Percentiles rank a stretch among this genome's conserved stretches.
These are phyloP conservation scores for Drosophila persimilis DNA, from an alignment of 1,140 invertebrate genomes.

Conservation along the genomic window DNA sequence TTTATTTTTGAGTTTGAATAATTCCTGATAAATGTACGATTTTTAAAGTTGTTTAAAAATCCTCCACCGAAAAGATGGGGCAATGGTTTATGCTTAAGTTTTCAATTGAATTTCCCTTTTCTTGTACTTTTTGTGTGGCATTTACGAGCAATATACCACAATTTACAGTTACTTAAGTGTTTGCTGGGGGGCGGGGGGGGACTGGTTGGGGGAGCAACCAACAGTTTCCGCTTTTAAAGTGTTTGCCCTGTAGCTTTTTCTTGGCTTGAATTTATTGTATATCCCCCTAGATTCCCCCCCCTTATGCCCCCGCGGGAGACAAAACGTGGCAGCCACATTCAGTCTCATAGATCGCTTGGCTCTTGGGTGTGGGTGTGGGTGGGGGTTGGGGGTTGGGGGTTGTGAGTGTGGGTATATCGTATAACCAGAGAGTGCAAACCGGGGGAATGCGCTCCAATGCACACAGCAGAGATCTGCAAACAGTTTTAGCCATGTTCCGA, in stretches of 20 bases:
- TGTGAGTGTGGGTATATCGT: constrained; percentile 11
- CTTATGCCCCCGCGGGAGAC: background rate
- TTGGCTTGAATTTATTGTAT: background rate
- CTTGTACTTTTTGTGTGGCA: no score
- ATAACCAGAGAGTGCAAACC: background rate
- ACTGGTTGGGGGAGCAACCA: no score
- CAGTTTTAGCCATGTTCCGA: constrained; percentile 48
- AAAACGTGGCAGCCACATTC: constrained; percentile 31
- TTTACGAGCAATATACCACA: no score
- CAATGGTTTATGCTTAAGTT: no score
- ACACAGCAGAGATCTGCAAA: constrained; percentile 54
- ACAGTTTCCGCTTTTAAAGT: constrained; percentile 25
- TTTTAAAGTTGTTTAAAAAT: no score
- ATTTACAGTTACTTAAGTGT: constrained; percentile 27
- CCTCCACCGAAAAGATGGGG: no score
- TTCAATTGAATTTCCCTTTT: no score
- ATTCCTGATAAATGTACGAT: no score
- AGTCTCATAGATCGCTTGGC: constrained; percentile 16
- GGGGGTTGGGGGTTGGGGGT: background rate
- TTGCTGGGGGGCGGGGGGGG: background rate
- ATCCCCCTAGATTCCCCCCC: background rate
- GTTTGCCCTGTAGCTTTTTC: constrained; percentile 5
- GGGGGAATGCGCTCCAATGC: constrained; percentile 41
- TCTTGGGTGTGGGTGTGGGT: constrained; percentile 21
- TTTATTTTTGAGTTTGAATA: no score